Evolutionary conservation across 2,888 invertebrate genomes (phyloP), one percentile per base, ranked within the genome.

Genomic region (Rosalia funebris): DNA sequence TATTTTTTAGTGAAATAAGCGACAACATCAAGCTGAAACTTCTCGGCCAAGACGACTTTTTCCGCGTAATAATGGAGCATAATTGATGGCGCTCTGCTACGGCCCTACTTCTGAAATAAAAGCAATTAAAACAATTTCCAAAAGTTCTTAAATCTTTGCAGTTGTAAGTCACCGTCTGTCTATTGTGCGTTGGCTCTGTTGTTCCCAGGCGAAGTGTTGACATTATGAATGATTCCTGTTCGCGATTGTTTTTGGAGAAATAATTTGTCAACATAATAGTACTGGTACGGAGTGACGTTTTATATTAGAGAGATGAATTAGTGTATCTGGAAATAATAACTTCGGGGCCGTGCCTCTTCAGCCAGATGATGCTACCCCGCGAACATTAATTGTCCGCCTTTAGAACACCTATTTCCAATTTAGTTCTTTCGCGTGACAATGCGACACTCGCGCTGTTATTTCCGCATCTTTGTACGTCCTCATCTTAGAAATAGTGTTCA

Each of bases 151-250:
- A 50, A 39, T 53, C 53, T 32, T 37, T 42, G 14, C 37, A 17
- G 39, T 39, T 19, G 50, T 53, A 53, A 53, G 42, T 53, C 53
- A 53, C 41, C 41, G 31, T 42, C 31, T 42, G 41, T 42, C 42
- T 53, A 53, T 53, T 15, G 41, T 42, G 37, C 32, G 53, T 41
- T 16, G 53, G 31, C 41, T 16, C 19, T 41, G 41, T 53, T 31
- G 31, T 53, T 41, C 19, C 37, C 41, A n/a, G 50, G 4, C 39
- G 20, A 37, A 50, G 50, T 31, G 50, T 50, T 53, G 53, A 53
- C 53, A 19, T 53, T 53, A 42, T 53, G 53, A 53, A 53, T 53
- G 42, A 53, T 53, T 53, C 32, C 53, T 53, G 53, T 42, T 32
- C 53, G 16, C 15, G 53, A 53, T 53, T 53, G 53, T 53, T 53